Conservation (phyloP, 2,888 invertebrate genomes). For the Orthonychiurus folsomi region DNA sequence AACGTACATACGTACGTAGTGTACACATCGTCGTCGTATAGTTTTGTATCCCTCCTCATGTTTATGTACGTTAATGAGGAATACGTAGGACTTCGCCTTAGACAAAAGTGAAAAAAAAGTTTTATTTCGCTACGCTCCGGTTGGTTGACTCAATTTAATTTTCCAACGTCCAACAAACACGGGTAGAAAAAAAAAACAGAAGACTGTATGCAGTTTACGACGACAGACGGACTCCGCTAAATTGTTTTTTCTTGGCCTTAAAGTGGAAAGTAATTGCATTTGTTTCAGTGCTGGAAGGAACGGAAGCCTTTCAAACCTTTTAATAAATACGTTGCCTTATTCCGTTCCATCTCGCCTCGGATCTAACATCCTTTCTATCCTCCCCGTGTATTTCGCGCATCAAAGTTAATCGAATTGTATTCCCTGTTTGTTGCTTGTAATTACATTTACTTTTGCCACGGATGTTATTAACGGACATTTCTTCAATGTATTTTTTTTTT, state of each 20-base stretch:
- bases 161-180: too few relatives aligned
- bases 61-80: background rate
- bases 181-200: too few relatives aligned
- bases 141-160: background rate
- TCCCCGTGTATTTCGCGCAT: too few relatives aligned
- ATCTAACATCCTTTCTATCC: background rate
- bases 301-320: background rate
- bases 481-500: background rate
- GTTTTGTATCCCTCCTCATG: too few relatives aligned
- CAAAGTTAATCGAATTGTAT: background rate
- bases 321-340: conserved; percentile 1
- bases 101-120: background rate
- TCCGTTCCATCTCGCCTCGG: too few relatives aligned
- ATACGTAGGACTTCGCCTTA: background rate
- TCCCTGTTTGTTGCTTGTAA: background rate
- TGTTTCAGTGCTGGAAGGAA: too few relatives aligned
- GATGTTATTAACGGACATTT: background rate
- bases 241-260: background rate
- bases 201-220: background rate
- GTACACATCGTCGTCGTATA: too few relatives aligned
- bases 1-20: too few relatives aligned
- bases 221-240: background rate
- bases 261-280: background rate
- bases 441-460: background rate
- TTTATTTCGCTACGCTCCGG: background rate